Conservation (phyloP, 1,140 invertebrate genomes). For the Papilio xuthus region DNA sequence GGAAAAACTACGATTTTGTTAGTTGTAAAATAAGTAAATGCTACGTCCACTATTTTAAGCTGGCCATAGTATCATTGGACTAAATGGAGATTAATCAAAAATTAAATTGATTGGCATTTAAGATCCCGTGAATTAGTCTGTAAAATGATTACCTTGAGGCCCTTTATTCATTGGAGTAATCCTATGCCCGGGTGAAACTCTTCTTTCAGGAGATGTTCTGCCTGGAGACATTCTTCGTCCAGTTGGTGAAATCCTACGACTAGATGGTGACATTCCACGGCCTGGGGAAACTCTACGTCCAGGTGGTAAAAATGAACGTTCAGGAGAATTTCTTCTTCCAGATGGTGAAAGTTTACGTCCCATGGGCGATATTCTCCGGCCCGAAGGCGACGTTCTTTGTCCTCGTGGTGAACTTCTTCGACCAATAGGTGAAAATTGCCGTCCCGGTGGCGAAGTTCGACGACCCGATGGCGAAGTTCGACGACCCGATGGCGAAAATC, state of each 20-base stretch:
- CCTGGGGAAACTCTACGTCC: slow-evolving; percentile 36
- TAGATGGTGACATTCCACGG: slow-evolving; percentile 33
- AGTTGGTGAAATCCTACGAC: slow-evolving; percentile 19
- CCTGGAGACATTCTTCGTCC: slow-evolving; percentile 38
- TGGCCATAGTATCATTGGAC: no score
- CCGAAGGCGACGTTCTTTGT: slow-evolving; percentile 38
- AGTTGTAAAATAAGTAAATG: no score
- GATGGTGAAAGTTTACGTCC: slow-evolving; percentile 39
- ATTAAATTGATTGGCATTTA: no score
- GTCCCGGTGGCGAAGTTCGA: slow-evolving; percentile 24
- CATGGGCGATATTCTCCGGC: slow-evolving; percentile 41
- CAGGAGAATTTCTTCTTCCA: slow-evolving; percentile 33
- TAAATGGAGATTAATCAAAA: background rate
- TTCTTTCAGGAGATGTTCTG: slow-evolving; percentile 34
- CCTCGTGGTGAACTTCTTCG: slow-evolving; percentile 25
- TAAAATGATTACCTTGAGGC: slow-evolving; percentile 23
- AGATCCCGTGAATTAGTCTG: background rate
- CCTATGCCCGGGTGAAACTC: slow-evolving; percentile 31
- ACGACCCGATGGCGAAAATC: background rate
- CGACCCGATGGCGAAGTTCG: slow-evolving; percentile 16
- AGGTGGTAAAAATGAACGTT: background rate
- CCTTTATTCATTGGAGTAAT: background rate
- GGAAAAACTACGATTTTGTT: background rate
- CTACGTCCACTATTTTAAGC: no score
- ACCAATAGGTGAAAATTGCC: slow-evolving; percentile 30